A percentile compares a stretch with the other conserved stretches of the same genome.
Conservation (phyloP, 2,797 vertebrate genomes). For the Eidolon dupreanum region DNA sequence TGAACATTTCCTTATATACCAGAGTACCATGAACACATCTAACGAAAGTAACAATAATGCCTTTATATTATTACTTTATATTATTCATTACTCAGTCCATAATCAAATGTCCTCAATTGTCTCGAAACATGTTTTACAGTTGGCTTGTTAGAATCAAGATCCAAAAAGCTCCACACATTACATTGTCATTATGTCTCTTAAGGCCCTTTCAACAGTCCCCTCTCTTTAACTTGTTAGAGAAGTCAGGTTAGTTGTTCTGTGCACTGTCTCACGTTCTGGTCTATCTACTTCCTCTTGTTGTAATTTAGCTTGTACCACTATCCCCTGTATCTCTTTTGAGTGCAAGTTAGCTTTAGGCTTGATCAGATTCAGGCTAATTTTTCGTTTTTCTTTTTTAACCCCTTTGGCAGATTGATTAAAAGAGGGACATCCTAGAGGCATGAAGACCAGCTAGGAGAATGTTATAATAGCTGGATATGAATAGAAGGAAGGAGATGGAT, state of each 20-base stretch:
- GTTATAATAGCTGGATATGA: not conserved
- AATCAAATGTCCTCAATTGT: conserved; percentile 15
- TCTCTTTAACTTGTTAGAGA: conserved; percentile 33
- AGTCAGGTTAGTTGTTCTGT: not conserved
- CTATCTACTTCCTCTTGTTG: not conserved
- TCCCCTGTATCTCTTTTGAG: conserved; percentile 29
- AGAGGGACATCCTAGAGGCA: not conserved
- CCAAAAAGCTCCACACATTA: not conserved
- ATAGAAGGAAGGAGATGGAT: conserved; percentile 31
- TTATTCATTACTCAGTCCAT: not conserved
- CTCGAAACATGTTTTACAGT: conserved; percentile 51
- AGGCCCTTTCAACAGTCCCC: not conserved
- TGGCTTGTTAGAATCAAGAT: conserved; percentile 30
- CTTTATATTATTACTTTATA: conserved; percentile 45
- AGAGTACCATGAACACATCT: not conserved
- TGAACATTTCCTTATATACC: conserved; percentile 23
- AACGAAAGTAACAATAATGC: conserved; percentile 35
- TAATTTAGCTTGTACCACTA: conserved; percentile 29
- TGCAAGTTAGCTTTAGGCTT: conserved; percentile 25
- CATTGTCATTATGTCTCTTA: conserved; percentile 21
- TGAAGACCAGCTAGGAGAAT: conserved; percentile 18
- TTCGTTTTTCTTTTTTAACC: not conserved
- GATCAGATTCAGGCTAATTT: conserved; percentile 34
- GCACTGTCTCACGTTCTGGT: not conserved
- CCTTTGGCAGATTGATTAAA: conserved; percentile 5